phyloP scores from a whole-genome alignment of 35 echinoderm and acorn worm genomes.

The Ophiothrix spiculata region DNA sequence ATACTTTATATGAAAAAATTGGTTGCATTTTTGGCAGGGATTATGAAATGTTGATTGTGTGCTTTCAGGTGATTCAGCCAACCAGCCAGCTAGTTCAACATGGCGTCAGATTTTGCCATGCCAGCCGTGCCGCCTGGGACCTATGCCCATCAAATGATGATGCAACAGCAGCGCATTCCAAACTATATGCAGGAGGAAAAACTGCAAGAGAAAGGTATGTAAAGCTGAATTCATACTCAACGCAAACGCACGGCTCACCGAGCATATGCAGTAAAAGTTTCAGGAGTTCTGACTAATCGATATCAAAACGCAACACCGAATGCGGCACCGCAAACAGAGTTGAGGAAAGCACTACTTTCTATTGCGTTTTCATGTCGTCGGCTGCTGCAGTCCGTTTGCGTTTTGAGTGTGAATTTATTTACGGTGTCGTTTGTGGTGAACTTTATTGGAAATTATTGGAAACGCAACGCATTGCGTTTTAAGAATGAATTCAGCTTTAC shows the following conservation, averaged over 20 bases:
- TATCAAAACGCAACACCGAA: no score
- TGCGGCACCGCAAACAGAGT: no score
- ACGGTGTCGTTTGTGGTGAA: no score
- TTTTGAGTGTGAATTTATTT: neutral
- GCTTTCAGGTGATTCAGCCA: neutral
- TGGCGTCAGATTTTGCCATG: conserved; percentile 41
- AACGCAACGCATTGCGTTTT: no score
- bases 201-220: conserved; percentile 97
- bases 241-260: neutral
- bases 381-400: neutral
- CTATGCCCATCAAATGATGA: conserved; percentile 9
- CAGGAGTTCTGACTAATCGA: neutral
- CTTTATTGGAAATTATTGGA: no score
- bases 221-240: neutral
- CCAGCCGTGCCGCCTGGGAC: neutral
- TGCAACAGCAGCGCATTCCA: conserved; percentile 42
- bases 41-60: no score
- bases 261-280: neutral
- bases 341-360: no score
- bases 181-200: conserved; percentile 83
- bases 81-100: conserved; percentile 15
- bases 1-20: no score
- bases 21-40: no score
- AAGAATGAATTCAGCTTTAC: no score
- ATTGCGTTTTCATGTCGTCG: neutral